Base-by-base conservation (phyloP, 2,113 vertebrate species). In the Austrofundulus limnaeus region DNA sequence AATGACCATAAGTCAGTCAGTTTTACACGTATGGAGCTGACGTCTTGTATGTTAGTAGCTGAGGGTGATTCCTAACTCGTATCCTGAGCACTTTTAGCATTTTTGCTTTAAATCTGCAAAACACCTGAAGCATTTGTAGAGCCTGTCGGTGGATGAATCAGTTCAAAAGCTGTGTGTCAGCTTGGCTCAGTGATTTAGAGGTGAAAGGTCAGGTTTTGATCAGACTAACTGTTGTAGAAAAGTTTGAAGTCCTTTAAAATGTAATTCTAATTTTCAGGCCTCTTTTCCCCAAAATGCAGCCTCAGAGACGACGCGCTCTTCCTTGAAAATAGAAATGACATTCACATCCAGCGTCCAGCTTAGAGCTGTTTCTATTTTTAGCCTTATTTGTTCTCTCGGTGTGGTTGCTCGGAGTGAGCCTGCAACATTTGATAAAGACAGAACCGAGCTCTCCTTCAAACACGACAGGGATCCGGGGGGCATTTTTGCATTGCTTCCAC, bases 321-420 rank as follows among this genome's bases (percentile, higher is more conserved):
- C 62, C 72, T 70, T 23, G 2, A 61, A 82, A 86, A 85, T 83
- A 56, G 77, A 81, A 83, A 84, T 79, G 79, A 75, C 74, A 80
- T 75, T 85, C 76, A 70, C 66, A 66, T 58, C 72, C 60, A 11
- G 28, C 55, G 78, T 88, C 70, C 77, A 14, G 53, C 80, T 75
- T 67, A 75, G 70, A 75, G 80, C 69, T 53, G 31, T 24, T 48
- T 62, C 78, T 84, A 79, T 88, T 80, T 86, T 82, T 84, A 82
- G 76, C 42, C 43, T 23, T 2, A 9, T 63, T 66, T 52, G 4
- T 54, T 56, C 66, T 84, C 62, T 68, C 38, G 63, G 64, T 62
- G 65, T 65, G 75, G 80, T 77, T 73, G 70, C 75, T 64, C 57
- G 6, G 42, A 72, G 68, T 37, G 49, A 72, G 56, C 53, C 67